Percentiles rank a stretch among this genome's conserved stretches.
These are phyloP conservation scores for Opisthograptis luteolata DNA, from an alignment of 2,888 invertebrate genomes.

Conservation along the genomic window DNA sequence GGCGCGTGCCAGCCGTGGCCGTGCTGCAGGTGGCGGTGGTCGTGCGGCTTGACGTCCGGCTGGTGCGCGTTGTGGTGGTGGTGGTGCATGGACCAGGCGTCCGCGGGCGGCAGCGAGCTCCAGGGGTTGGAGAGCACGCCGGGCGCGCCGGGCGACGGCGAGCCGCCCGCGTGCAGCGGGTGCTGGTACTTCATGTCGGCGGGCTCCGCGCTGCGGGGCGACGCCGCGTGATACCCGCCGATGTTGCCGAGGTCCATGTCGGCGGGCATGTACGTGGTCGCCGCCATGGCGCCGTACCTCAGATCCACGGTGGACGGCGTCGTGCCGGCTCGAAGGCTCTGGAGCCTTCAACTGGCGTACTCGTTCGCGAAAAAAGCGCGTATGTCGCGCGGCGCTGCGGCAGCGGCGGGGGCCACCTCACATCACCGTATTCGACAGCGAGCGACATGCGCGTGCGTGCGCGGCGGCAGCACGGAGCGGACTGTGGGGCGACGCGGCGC, in stretches of 20 bases:
- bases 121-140: constrained; percentile 88
- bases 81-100: constrained; percentile 93
- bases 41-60: constrained; percentile 91
- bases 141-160: constrained; percentile 84
- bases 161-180: constrained; percentile 91
- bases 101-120: constrained; percentile 92
- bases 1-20: constrained; percentile 96
- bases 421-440: constrained; percentile 75
- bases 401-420: constrained; percentile 83
- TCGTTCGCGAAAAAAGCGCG: constrained; percentile 78
- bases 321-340: constrained; percentile 85
- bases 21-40: constrained; percentile 83
- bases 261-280: constrained; percentile 97
- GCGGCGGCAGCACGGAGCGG: constrained; percentile 81
- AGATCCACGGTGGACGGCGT: constrained; percentile 86
- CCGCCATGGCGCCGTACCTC: constrained; percentile 94
- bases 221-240: constrained; percentile 92
- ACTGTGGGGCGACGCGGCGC: constrained; percentile 70
- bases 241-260: constrained; percentile 92
- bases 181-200: constrained; percentile 98
- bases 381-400: constrained; percentile 75
- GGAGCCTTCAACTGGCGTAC: constrained; percentile 81
- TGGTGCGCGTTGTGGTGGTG: constrained; percentile 90
- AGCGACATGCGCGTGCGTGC: constrained; percentile 86
- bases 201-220: constrained; percentile 94